Percentiles rank a stretch among this genome's conserved stretches.
These are phyloP conservation scores for Gisinianus flammeolus DNA, from an alignment of 2,888 invertebrate genomes.

Conservation along the genomic window DNA sequence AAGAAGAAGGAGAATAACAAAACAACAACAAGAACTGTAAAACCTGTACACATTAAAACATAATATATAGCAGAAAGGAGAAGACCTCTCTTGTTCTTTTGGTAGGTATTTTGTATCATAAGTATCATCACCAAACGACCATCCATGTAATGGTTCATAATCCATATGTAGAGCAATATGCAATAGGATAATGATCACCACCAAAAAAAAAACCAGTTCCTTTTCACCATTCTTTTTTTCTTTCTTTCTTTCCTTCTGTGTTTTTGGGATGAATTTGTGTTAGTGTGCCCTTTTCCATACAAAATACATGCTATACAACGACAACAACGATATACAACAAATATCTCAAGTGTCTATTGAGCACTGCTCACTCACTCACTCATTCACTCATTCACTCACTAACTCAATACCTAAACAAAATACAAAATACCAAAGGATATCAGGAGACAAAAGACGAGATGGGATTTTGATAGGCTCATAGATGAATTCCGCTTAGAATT, in stretches of 20 bases:
- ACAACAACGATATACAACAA: too few relatives aligned
- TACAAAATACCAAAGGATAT: not conserved
- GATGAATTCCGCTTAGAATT: not conserved
- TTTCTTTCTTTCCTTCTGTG: not conserved
- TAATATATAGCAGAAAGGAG: not conserved
- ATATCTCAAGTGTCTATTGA: not conserved
- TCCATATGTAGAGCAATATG: not conserved
- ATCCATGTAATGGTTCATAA: not conserved
- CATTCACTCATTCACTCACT: not conserved
- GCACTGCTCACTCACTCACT: not conserved
- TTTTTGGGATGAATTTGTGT: conserved; percentile 14
- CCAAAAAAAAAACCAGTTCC: not conserved
- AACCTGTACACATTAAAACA: not conserved
- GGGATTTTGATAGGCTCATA: too few relatives aligned
- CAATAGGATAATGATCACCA: not conserved
- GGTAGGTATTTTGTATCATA: not conserved
- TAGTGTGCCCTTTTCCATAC: not conserved
- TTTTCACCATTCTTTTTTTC: not conserved
- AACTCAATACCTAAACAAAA: not conserved
- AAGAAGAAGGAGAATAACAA: too few relatives aligned
- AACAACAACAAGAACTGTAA: too few relatives aligned
- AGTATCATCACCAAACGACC: too few relatives aligned
- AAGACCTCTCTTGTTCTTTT: too few relatives aligned
- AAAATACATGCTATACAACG: too few relatives aligned
- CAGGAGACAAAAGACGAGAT: not conserved